Evolutionary conservation across 2,797 vertebrate genomes (phyloP), one percentile per base, ranked within the genome.

Genomic region (Emydoidea blandingii): DNA sequence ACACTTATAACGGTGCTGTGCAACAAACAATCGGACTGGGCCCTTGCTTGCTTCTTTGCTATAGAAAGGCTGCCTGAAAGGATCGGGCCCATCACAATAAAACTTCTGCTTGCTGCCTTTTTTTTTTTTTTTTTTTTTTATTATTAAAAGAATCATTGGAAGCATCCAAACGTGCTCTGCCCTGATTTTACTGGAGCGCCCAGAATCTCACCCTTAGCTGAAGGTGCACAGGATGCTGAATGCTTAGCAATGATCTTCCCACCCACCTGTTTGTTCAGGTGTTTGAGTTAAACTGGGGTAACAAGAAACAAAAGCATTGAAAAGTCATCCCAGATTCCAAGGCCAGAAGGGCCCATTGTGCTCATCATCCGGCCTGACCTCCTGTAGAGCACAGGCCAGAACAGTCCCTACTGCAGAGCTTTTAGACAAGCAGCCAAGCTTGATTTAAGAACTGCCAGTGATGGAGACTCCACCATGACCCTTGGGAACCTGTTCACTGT

Each of bases 1-100:
- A 92, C 76, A 85, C 93, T 86, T 47, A 91, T 19, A 95, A 90
- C 49, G 88, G 57, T 95, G 82, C 90, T 83, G 53, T 85, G 84
- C 27, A 94, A 85, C 12, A 92, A 91, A 94, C 91, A 89, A 49
- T 0, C 0, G 0, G 25, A 85, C 88, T 81, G 89, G 1, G 2
- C 83, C 81, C 52, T 81, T 1, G 1, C 54, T 90, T 81, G 92
- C 81, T 14, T 93, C 83, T 62, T 74, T 89, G 81, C 44, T 86
- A 59, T 86, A 81, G 44, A 91, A 92, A 91, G 50, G 16, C 37
- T 88, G 31, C 76, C 37, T 81, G 62, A 94, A 89, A 79, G 27
- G 34, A 91, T 88, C 23, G 88, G n/a, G 83, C 53, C 56, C 44
- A 31, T 16, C 57, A 34, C 5, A 59, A 31, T 29, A 31, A 59